These are phyloP conservation scores for Podocnemis expansa DNA, from an alignment of 2,113 vertebrate genomes.

Conservation along the genomic window DNA sequence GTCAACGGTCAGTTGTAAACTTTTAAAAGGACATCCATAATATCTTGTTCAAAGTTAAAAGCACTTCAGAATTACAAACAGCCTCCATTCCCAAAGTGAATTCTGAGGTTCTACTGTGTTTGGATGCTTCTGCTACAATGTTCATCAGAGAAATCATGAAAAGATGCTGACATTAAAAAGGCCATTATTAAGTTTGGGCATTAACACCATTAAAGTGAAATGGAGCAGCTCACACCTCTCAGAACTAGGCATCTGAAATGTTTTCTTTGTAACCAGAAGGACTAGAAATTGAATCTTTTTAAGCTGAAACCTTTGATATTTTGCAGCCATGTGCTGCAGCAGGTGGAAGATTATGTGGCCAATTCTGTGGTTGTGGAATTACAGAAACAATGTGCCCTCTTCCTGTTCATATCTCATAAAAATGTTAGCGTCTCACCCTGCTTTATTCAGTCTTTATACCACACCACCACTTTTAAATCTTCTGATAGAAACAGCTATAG, in stretches of 20 bases:
- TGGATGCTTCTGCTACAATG: background rate
- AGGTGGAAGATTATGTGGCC: background rate
- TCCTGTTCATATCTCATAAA: background rate
- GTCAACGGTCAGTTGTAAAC: too few species aligned
- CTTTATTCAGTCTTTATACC: background rate
- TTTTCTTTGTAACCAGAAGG: background rate
- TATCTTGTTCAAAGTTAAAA: too few species aligned
- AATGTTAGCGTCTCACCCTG: background rate
- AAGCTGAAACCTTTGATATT: background rate
- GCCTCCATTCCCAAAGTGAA: too few species aligned
- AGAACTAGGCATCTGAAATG: background rate
- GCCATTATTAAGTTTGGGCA: background rate
- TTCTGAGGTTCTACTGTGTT: background rate
- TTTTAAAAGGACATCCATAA: too few species aligned
- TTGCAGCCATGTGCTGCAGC: background rate
- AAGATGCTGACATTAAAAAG: background rate
- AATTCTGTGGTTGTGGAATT: background rate
- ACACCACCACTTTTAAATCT: background rate
- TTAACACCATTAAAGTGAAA: background rate
- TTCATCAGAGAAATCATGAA: background rate
- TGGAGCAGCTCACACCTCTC: background rate
- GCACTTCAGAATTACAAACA: too few species aligned
- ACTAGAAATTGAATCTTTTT: background rate
- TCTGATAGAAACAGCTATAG: background rate
- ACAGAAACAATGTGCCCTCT: background rate